Conservation (phyloP, 2,113 vertebrate genomes). For the Pica pica region DNA sequence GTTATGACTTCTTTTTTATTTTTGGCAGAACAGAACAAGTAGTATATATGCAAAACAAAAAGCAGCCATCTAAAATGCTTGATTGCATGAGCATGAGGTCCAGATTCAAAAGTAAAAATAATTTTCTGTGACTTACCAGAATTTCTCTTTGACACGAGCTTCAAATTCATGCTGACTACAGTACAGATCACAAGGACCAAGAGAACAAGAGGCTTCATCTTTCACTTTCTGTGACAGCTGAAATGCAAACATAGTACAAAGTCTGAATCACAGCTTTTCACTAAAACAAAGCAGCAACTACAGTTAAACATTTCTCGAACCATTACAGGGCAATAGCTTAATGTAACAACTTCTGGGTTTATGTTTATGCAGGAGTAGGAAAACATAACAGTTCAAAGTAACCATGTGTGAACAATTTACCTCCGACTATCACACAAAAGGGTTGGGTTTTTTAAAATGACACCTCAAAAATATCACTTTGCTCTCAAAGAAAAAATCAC, state of each 20-base stretch:
- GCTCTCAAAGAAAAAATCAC: not conserved
- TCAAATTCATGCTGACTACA: slow-evolving; percentile 84
- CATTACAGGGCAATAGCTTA: not conserved
- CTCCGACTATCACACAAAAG: not conserved
- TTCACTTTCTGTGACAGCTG: slow-evolving; percentile 72
- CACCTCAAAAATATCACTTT: not conserved
- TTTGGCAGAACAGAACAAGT: not conserved
- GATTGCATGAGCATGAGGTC: not conserved
- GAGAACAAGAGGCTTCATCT: slow-evolving; percentile 84
- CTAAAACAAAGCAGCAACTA: slow-evolving; percentile 38
- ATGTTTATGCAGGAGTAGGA: slow-evolving; percentile 33
- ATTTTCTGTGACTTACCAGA: slow-evolving; percentile 83
- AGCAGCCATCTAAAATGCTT: not conserved
- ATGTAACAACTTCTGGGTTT: not conserved
- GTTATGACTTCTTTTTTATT: not conserved
- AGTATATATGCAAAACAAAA: not conserved
- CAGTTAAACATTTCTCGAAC: slow-evolving; percentile 11
- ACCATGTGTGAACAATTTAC: not conserved
- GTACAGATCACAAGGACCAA: slow-evolving; percentile 80
- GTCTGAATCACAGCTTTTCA: slow-evolving; percentile 48
- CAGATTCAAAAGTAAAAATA: slow-evolving; percentile 11
- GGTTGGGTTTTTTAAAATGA: not conserved
- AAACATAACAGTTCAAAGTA: slow-evolving; percentile 32
- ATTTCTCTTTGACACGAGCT: slow-evolving; percentile 94
- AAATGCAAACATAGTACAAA: slow-evolving; percentile 55